Conservation (phyloP, 2,888 invertebrate genomes). For the Rambutsinella grinnellia region DNA sequence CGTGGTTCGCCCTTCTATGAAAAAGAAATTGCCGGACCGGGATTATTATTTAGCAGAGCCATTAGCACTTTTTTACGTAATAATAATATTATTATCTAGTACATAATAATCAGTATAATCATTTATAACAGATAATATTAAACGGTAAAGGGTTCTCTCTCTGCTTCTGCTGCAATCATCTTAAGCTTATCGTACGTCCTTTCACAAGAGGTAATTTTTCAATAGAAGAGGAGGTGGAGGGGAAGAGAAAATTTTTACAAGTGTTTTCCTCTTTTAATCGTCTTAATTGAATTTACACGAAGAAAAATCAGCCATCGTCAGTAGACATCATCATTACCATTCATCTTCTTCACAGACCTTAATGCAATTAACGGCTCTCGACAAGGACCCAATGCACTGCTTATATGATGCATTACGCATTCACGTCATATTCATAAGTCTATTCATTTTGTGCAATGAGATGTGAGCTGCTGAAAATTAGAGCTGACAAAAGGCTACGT, state of each 20-base stretch:
- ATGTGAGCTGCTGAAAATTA: slow-evolving; percentile 1
- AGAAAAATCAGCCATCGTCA: slow-evolving; percentile 38
- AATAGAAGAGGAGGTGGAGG: background rate
- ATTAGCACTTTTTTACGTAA: slow-evolving; percentile 45
- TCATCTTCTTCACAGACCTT: background rate
- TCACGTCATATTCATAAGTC: background rate
- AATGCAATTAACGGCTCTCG: slow-evolving; percentile 48
- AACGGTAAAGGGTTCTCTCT: background rate
- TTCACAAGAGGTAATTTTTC: background rate
- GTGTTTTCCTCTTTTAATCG: slow-evolving; percentile 20
- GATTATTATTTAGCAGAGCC: slow-evolving; percentile 24
- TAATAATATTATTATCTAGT: slow-evolving; percentile 12
- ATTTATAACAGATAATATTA: background rate
- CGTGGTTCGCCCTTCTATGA: background rate
- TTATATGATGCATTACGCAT: background rate
- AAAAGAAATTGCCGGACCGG: background rate
- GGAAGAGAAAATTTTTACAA: slow-evolving; percentile 10
- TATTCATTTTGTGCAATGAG: slow-evolving; percentile 40
- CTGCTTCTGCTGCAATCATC: background rate
- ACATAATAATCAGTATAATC: background rate
- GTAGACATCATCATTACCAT: background rate
- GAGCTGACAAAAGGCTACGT: background rate
- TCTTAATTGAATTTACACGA: slow-evolving; percentile 52
- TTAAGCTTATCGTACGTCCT: background rate
- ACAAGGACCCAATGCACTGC: background rate